These are phyloP conservation scores for Drosophila cyrtoloma DNA, from an alignment of 2,888 invertebrate species.

Conservation along the genomic window DNA sequence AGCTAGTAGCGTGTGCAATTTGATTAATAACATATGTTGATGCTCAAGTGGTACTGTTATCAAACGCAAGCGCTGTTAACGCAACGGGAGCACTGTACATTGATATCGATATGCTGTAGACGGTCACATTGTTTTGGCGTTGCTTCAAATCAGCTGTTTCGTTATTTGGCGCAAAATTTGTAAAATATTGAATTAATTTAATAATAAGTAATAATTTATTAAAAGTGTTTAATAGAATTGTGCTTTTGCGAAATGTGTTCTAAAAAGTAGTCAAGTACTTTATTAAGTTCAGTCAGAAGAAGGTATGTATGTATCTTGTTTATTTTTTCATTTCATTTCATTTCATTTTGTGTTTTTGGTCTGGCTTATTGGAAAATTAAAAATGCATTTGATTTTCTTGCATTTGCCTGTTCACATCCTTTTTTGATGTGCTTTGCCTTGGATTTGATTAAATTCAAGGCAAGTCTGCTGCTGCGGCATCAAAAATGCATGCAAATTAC, in stretches of 20 bases:
- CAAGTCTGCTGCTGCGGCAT: conserved; percentile 35
- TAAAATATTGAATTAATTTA: neutral
- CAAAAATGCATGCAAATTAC: conserved; percentile 62
- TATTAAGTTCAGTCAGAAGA: neutral
- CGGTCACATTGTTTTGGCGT: conserved; percentile 23
- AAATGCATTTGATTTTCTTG: conserved; percentile 34
- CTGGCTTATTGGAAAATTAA: conserved; percentile 6
- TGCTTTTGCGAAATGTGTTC: neutral
- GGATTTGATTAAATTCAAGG: conserved; percentile 64
- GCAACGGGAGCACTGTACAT: neutral
- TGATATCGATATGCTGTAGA: conserved; percentile 29
- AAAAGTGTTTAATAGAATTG: neutral
- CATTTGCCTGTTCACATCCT: neutral
- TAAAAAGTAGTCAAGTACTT: neutral
- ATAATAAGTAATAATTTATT: neutral
- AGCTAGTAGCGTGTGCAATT: neutral
- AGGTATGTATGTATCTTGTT: neutral
- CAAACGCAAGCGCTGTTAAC: conserved; percentile 5
- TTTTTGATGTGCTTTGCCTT: conserved; percentile 1
- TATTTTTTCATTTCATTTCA: neutral
- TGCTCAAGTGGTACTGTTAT: neutral
- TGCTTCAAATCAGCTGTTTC: conserved; percentile 21
- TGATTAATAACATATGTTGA: neutral
- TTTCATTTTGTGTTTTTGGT: neutral
- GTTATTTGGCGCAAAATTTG: conserved; percentile 22